Conservation (phyloP, 2,113 vertebrate genomes). For the Hydrolagus affinis region DNA sequence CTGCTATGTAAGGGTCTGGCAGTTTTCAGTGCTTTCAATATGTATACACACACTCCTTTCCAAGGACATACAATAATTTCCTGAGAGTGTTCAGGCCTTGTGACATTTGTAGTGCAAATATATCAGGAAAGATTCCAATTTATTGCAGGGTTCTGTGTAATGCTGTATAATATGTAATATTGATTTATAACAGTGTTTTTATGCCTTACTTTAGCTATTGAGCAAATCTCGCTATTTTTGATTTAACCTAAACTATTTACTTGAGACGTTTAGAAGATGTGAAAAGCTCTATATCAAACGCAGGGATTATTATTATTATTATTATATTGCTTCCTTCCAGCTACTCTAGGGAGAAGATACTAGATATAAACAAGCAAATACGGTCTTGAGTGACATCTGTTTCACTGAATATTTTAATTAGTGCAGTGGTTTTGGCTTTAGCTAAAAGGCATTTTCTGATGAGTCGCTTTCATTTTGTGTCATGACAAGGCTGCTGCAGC, state of each 20-base stretch:
- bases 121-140: background rate
- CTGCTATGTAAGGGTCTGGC: too few relatives aligned
- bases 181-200: background rate
- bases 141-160: background rate
- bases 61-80: background rate
- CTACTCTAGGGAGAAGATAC: background rate
- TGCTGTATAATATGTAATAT: background rate
- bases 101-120: background rate
- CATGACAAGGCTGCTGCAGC: background rate
- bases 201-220: background rate
- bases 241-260: background rate
- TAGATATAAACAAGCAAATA: background rate
- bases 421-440: background rate
- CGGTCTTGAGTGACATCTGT: background rate
- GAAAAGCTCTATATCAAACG: too few relatives aligned
- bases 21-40: background rate
- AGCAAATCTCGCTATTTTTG: background rate
- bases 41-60: background rate
- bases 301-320: too few relatives aligned
- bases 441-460: background rate
- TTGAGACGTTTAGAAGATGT: too few relatives aligned
- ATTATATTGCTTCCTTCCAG: too few relatives aligned
- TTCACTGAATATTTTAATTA: conserved; percentile 9
- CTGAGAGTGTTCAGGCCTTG: background rate
- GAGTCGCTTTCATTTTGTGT: background rate